Conservation (phyloP, 2,888 invertebrate species). For the Chloroclystis v-ata region DNA sequence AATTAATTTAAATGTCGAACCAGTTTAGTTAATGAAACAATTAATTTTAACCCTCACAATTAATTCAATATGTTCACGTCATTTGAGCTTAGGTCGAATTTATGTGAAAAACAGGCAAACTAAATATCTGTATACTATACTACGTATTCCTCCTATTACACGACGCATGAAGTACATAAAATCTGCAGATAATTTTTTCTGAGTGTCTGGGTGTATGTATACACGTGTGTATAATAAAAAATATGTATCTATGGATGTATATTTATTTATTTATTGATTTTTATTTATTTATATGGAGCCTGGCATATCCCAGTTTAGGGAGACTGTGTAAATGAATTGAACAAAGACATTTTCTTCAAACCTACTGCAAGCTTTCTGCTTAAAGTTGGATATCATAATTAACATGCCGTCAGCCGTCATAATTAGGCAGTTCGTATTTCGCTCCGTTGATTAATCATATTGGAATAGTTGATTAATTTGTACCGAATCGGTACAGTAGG, state of each 20-base stretch:
- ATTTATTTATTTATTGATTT: no score
- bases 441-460: slow-evolving; percentile 26
- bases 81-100: background rate
- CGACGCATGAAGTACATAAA: no score
- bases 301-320: no score
- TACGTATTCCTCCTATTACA: no score
- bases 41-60: slow-evolving; percentile 5
- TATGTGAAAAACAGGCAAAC: background rate
- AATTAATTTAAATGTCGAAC: background rate
- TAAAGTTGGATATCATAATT: slow-evolving; percentile 4
- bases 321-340: no score
- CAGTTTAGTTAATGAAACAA: slow-evolving; percentile 3
- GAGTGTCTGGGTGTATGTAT: no score
- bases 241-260: no score
- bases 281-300: no score
- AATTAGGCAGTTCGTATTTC: slow-evolving; percentile 17
- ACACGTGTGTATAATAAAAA: no score
- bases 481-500: background rate
- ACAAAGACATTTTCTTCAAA: no score
- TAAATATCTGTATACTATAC: background rate
- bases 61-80: slow-evolving; percentile 2
- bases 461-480: slow-evolving; percentile 12
- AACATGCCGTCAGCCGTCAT: slow-evolving; percentile 16
- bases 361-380: background rate
- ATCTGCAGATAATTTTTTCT: no score